Evolutionary conservation across 2,113 vertebrate genomes (phyloP).

Genomic region (Leptobrachium ailaonicum): DNA sequence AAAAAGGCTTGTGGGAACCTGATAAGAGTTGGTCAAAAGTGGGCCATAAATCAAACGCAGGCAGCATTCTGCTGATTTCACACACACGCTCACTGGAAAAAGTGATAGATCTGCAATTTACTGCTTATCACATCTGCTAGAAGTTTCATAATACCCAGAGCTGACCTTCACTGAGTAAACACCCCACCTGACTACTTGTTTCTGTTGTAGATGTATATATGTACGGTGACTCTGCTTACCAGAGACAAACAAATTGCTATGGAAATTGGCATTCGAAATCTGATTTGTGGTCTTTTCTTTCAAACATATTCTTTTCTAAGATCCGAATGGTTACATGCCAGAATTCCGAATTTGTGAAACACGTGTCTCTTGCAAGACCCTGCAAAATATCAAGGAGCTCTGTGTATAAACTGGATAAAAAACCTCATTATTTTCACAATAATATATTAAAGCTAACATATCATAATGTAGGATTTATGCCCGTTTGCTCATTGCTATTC

Average conservation of each 20-base stretch:
- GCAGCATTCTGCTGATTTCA: conserved; percentile 82
- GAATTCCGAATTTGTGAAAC: neutral
- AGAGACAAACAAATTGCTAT: conserved; percentile 48
- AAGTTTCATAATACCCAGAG: conserved; percentile 84
- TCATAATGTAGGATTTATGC: too few relatives aligned
- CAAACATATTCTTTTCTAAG: conserved; percentile 2
- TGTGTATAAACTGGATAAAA: too few relatives aligned
- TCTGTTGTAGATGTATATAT: conserved; percentile 54
- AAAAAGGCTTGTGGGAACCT: conserved; percentile 87
- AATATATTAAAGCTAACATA: too few relatives aligned
- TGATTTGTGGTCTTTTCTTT: neutral
- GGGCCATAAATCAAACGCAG: conserved; percentile 89
- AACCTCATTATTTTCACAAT: too few relatives aligned
- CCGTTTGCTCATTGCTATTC: too few relatives aligned
- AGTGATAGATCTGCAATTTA: conserved; percentile 86
- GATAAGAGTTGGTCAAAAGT: conserved; percentile 92
- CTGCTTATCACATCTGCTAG: conserved; percentile 85
- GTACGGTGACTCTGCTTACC: conserved; percentile 50
- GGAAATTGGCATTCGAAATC: conserved; percentile 27
- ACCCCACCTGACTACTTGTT: conserved; percentile 65
- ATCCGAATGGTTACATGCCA: neutral
- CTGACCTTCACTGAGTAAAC: conserved; percentile 85
- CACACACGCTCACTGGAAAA: conserved; percentile 63
- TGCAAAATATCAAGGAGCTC: too few relatives aligned
- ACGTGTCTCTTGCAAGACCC: too few relatives aligned